Percentiles rank a stretch among this genome's conserved stretches.
Conservation (phyloP, 37 sponge, comb jelly and placozoan genomes). For the Agelas oroides region DNA sequence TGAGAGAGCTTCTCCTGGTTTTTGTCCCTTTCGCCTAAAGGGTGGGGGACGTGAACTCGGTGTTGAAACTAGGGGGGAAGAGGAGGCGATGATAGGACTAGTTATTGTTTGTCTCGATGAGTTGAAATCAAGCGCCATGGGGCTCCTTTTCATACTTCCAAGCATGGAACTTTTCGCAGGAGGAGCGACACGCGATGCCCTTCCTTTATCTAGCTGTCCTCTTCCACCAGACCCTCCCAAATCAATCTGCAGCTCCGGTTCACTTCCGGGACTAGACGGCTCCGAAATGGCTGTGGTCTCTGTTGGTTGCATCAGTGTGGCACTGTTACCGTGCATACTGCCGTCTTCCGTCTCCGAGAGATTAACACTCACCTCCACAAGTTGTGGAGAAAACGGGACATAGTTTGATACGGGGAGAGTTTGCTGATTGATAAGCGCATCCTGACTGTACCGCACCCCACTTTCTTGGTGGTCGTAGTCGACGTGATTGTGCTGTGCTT, state of each 20-base stretch:
- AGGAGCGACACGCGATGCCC: neutral
- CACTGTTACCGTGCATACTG: slow-evolving; percentile 41
- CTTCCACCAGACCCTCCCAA: slow-evolving; percentile 14
- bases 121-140: slow-evolving; percentile 23
- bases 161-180: slow-evolving; percentile 36
- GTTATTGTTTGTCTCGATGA: neutral
- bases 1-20: slow-evolving; percentile 54
- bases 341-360: neutral
- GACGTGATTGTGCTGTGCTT: neutral
- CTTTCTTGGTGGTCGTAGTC: neutral
- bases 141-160: slow-evolving; percentile 26
- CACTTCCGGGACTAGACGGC: slow-evolving; percentile 65
- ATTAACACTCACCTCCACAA: slow-evolving; percentile 53
- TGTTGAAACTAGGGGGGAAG: neutral
- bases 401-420: slow-evolving; percentile 29
- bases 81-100: neutral
- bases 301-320: neutral
- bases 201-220: neutral
- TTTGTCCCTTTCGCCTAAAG: slow-evolving; percentile 13
- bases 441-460: neutral
- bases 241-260: slow-evolving; percentile 59
- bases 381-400: slow-evolving; percentile 43
- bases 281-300: slow-evolving; percentile 2
- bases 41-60: neutral
- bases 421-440: neutral